phyloP scores from a whole-genome alignment of 2,797 vertebrate species.

The Micrastur ruficollis region DNA sequence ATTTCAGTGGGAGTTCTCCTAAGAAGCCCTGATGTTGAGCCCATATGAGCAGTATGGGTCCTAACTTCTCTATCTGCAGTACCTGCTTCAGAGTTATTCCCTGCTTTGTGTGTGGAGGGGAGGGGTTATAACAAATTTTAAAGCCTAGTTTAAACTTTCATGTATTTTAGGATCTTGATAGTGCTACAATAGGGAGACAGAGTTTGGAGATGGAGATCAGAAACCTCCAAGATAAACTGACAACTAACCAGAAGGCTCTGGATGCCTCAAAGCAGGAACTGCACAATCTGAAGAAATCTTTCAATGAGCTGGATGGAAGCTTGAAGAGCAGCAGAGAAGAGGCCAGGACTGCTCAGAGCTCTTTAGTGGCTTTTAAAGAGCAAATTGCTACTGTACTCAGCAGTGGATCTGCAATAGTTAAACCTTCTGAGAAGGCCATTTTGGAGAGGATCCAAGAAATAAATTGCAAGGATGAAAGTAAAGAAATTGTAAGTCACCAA shows the following conservation, averaged over 20 bases:
- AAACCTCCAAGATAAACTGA: slow-evolving; percentile 77
- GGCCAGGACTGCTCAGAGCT: slow-evolving; percentile 53
- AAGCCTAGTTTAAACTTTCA: neutral
- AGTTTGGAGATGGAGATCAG: slow-evolving; percentile 78
- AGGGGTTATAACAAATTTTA: neutral
- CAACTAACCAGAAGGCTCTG: slow-evolving; percentile 75
- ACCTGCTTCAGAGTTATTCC: neutral
- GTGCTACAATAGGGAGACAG: slow-evolving; percentile 62
- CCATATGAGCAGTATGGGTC: neutral
- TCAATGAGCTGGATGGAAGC: slow-evolving; percentile 74
- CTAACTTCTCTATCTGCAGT: neutral
- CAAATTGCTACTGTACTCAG: slow-evolving; percentile 74
- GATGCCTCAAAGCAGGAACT: slow-evolving; percentile 76
- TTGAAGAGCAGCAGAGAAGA: slow-evolving; percentile 74
- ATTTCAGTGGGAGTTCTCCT: neutral
- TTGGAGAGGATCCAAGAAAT: slow-evolving; percentile 75
- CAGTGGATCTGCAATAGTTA: neutral
- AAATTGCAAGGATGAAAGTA: slow-evolving; percentile 68
- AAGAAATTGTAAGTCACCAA: slow-evolving; percentile 65
- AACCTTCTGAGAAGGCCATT: slow-evolving; percentile 74
- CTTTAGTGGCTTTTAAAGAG: slow-evolving; percentile 74
- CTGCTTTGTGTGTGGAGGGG: neutral
- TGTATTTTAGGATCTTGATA: slow-evolving; percentile 80
- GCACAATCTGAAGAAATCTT: slow-evolving; percentile 74
- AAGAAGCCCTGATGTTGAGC: neutral